Conservation (phyloP, 2,888 invertebrate species). For the Chaetoderma sp. region DNA sequence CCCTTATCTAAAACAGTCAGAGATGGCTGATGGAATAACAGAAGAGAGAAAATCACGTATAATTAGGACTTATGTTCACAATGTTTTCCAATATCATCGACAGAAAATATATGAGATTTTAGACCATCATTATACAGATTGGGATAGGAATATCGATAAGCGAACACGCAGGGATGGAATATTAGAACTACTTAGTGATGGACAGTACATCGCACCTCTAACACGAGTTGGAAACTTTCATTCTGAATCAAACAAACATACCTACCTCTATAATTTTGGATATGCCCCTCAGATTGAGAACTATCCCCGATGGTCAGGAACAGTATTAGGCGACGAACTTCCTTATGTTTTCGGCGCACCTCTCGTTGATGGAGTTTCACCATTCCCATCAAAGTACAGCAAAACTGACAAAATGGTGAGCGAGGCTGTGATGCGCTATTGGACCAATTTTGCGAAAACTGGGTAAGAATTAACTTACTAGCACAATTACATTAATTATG, state of each 20-base stretch:
- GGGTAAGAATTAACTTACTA: slow-evolving; percentile 40
- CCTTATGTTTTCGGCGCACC: slow-evolving; percentile 44
- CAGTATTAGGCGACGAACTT: slow-evolving; percentile 38
- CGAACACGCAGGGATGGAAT: slow-evolving; percentile 87
- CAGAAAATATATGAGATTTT: slow-evolving; percentile 92
- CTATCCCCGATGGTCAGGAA: slow-evolving; percentile 73
- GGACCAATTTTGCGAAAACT: slow-evolving; percentile 43
- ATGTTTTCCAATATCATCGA: slow-evolving; percentile 91
- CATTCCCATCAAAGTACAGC: slow-evolving; percentile 31
- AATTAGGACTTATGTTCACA: slow-evolving; percentile 83
- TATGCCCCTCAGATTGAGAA: slow-evolving; percentile 91
- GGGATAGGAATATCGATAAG: slow-evolving; percentile 76
- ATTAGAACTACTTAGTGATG: slow-evolving; percentile 85
- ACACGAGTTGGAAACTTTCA: slow-evolving; percentile 89
- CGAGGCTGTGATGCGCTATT: slow-evolving; percentile 41
- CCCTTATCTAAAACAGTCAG: slow-evolving; percentile 84
- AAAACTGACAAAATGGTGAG: slow-evolving; percentile 35
- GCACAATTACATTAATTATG: too few species aligned
- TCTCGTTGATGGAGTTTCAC: slow-evolving; percentile 36
- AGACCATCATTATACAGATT: slow-evolving; percentile 94
- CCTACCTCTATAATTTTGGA: slow-evolving; percentile 53
- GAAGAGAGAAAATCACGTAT: slow-evolving; percentile 89
- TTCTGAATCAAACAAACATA: slow-evolving; percentile 75
- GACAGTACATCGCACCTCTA: slow-evolving; percentile 84
- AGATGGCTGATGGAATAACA: slow-evolving; percentile 90